These are phyloP conservation scores for Trachelus tabidus DNA, from an alignment of 2,888 invertebrate genomes.

Conservation along the genomic window DNA sequence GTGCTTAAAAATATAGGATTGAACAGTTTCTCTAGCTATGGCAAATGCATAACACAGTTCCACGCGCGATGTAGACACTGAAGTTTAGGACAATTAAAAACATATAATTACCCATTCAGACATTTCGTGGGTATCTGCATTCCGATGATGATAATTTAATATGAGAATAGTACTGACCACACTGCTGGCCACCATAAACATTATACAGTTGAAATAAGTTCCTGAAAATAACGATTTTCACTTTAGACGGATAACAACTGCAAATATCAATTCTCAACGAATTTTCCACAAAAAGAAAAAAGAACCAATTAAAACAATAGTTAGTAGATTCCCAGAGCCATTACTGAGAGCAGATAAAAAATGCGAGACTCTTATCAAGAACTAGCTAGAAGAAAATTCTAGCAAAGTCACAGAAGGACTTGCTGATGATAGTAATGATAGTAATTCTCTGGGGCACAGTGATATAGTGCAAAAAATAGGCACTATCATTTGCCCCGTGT, in stretches of 20 bases:
- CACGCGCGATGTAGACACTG: background rate
- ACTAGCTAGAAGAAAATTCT: too few relatives aligned
- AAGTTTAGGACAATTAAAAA: background rate
- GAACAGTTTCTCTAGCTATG: background rate
- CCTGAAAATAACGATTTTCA: conserved; percentile 68
- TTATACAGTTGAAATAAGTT: conserved; percentile 99
- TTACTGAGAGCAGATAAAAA: background rate
- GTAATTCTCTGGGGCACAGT: background rate
- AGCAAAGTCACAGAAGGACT: too few relatives aligned
- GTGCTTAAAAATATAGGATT: background rate
- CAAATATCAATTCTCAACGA: background rate
- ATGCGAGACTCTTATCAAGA: background rate
- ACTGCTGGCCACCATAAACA: conserved; percentile 99
- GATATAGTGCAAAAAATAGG: background rate
- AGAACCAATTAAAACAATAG: background rate
- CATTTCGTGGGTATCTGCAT: conserved; percentile 97
- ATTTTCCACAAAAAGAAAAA: background rate
- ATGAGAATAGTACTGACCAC: conserved; percentile 98
- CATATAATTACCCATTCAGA: conserved; percentile 87
- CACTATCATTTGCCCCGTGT: background rate
- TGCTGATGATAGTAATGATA: background rate
- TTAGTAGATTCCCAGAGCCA: background rate
- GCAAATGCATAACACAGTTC: too few relatives aligned
- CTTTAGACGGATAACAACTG: background rate
- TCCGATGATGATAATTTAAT: conserved; percentile 97